Evolutionary conservation across 2,797 vertebrate species (phyloP).

Genomic region (Delichon dasypus): DNA sequence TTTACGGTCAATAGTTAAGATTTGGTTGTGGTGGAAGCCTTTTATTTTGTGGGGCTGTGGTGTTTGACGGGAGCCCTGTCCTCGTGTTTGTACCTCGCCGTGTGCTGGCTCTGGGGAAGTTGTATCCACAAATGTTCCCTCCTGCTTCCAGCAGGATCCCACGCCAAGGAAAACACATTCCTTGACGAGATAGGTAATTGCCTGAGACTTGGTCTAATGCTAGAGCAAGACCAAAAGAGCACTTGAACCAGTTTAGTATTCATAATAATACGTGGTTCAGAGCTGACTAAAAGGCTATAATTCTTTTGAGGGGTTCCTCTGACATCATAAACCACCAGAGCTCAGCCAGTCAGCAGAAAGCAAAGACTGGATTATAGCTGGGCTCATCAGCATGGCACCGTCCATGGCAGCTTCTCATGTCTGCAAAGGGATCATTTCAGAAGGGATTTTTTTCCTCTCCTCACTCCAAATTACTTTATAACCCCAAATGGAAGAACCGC

Average conservation of each 20-base stretch:
- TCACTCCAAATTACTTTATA: background rate
- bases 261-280: slow-evolving; percentile 73
- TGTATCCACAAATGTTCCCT: background rate
- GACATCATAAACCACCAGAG: slow-evolving; percentile 75
- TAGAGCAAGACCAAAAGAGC: slow-evolving; percentile 57
- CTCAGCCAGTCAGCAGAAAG: slow-evolving; percentile 73
- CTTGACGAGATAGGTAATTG: slow-evolving; percentile 71
- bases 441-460: background rate
- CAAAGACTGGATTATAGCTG: slow-evolving; percentile 62
- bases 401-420: slow-evolving; percentile 44
- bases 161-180: slow-evolving; percentile 67
- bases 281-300: slow-evolving; percentile 75
- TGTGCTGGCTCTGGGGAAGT: background rate
- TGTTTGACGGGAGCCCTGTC: background rate
- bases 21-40: background rate
- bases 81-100: background rate
- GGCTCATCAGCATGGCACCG: slow-evolving; percentile 35
- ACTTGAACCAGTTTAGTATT: slow-evolving; percentile 63
- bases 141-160: background rate
- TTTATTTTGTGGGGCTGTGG: slow-evolving; percentile 4
- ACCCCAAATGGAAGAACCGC: slow-evolving; percentile 6
- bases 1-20: background rate
- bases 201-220: slow-evolving; percentile 67
- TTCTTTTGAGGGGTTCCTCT: slow-evolving; percentile 76
- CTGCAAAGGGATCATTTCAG: slow-evolving; percentile 21